A percentile compares a stretch with the other conserved stretches of the same genome.
phyloP scores from a whole-genome alignment of 2,888 invertebrate species.

The Caenorhabditis sp. region DNA sequence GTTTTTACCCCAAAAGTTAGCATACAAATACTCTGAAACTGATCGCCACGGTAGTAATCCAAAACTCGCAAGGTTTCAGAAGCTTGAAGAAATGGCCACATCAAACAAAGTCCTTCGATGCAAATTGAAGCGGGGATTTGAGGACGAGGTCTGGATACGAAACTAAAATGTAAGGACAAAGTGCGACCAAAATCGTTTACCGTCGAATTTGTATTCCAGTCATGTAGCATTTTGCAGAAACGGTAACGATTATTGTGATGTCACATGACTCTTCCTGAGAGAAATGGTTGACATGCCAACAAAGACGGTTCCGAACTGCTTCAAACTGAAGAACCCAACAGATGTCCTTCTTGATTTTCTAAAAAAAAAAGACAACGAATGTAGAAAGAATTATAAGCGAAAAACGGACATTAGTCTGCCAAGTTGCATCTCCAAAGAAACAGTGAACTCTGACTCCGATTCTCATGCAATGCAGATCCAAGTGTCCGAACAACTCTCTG shows the following conservation, averaged over 20 bases:
- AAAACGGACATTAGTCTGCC: no score
- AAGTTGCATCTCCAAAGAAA: neutral
- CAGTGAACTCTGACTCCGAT: constrained; percentile 28
- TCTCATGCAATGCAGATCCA: neutral
- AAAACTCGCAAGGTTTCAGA: constrained; percentile 4
- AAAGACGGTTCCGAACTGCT: neutral
- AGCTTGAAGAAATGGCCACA: constrained; percentile 26
- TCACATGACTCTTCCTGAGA: neutral
- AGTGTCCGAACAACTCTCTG: constrained; percentile 13
- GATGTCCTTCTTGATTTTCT: constrained; percentile 20
- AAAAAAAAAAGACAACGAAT: no score
- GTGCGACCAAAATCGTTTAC: no score
- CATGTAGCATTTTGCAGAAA: constrained; percentile 24
- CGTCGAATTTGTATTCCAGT: constrained; percentile 24
- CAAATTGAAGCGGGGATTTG: neutral
- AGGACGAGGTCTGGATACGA: neutral
- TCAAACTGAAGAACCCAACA: constrained; percentile 30
- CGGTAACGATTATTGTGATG: constrained; percentile 9
- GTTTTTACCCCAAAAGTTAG: constrained; percentile 7
- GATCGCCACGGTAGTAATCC: neutral
- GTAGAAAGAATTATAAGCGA: no score
- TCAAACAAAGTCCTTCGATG: neutral
- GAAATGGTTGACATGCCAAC: constrained; percentile 13
- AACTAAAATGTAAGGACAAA: no score
- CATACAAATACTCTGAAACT: neutral